Percentiles rank a stretch among this genome's conserved stretches.
These are phyloP conservation scores for Ochropacha duplaris DNA, from an alignment of 2,888 invertebrate genomes.

Conservation along the genomic window DNA sequence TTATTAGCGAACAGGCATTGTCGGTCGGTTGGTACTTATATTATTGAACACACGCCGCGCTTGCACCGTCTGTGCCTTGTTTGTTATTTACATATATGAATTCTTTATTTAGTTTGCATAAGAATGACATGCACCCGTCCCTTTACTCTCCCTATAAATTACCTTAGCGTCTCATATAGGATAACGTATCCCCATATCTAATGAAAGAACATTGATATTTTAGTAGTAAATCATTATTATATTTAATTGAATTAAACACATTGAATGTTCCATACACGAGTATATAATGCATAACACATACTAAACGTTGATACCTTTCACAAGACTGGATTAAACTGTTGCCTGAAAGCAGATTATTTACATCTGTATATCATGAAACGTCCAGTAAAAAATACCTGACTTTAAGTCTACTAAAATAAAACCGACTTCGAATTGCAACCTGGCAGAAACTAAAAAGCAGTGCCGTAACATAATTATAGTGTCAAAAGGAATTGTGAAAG, in stretches of 20 bases:
- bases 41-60: constrained; percentile 39
- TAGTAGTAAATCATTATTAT: too few relatives aligned
- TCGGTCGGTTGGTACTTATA: constrained; percentile 21
- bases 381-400: neutral
- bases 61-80: constrained; percentile 23
- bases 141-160: constrained; percentile 52
- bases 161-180: constrained; percentile 51
- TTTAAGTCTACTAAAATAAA: neutral
- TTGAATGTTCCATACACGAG: too few relatives aligned
- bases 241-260: too few relatives aligned
- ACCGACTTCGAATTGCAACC: neutral
- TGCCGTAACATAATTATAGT: neutral
- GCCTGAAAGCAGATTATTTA: too few relatives aligned
- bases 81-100: constrained; percentile 55
- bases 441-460: neutral
- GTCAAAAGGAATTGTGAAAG: neutral
- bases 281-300: too few relatives aligned
- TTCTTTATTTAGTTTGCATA: constrained; percentile 64
- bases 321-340: too few relatives aligned
- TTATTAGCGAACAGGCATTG: constrained; percentile 5
- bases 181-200: constrained; percentile 40
- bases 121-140: constrained; percentile 42
- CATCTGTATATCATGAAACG: too few relatives aligned
- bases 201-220: constrained; percentile 19
- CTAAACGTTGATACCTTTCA: too few relatives aligned